Base-by-base conservation (phyloP, 2,888 invertebrate species). In the Ferdinandea cuprea region DNA sequence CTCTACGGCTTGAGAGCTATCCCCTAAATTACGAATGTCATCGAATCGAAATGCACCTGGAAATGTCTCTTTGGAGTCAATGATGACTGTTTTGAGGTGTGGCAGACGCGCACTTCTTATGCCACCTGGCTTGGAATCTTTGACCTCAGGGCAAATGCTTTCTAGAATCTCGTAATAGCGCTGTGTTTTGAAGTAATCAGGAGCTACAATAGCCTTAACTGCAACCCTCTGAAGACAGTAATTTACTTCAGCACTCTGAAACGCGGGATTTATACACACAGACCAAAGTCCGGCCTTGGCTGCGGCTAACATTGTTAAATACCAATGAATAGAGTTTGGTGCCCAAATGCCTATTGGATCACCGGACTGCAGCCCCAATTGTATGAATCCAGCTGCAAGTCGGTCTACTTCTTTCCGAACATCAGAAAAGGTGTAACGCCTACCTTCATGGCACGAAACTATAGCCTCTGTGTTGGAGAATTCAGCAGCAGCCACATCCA, bases 271-370 rank as follows among this genome's bases (percentile, higher is more conserved):
- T 30, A 97, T 92, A 71, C 94, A 94, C 8, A 96, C 96, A 92
- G 94, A 89, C 28, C 95, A 92, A 1, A 96, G 90, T 0, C 97
- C 97, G 1, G 93, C 93, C 84, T 95, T 93, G 0, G 95, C 93
- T 0, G 94, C 93, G 0, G 95, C 96, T 88, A 95, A 91, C 88
- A 94, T 93, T 0, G 93, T 91, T 0, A 96, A 86, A 77, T 95
- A 93, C 97, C 97, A 98, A 88, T 96, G 94, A 48, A 93, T 89
- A 35, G 92, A 91, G 90, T 96, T 97, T 0, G 96, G 96, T 0
- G 95, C 93, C 95, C 96, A 96, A 19, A 97, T 91, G 0, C 95
- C 97, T 2, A 98, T 88, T 7, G 95, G 91, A 87, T 97, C 97
- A 0, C 96, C 96, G 28, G 90, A 92, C 66, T 93, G 88, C 15